Base-by-base conservation (phyloP, 2,888 invertebrate genomes). In the Minunthozetes semirufus region DNA sequence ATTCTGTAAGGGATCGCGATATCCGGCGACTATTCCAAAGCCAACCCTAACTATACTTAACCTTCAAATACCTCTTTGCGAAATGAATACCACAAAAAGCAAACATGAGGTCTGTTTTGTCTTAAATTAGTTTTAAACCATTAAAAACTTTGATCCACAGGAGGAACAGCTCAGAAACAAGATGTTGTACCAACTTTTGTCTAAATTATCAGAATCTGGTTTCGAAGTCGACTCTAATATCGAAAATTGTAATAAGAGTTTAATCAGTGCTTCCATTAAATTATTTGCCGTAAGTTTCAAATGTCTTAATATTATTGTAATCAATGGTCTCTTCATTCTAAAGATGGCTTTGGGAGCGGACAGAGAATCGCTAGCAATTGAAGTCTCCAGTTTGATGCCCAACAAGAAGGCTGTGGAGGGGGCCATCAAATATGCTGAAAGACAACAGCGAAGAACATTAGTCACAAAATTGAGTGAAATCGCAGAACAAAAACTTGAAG, bases 391-490 rank as follows among this genome's bases (percentile, higher is more conserved):
- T 81, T 85, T 93, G 79, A 87, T 95, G 80, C 88, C 89, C 27
- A 90, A 90, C 80, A 88, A 89, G 1, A 89, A 90, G 63, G 85
- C 93, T 0, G 83, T 94, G 50, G 90, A 90, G 77, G 84, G 94
- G 50, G 94, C 93, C 0, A 89, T 92, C n/a, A 93, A 92, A 82
- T 96, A 94, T 83, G 92, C 94, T 0, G 88, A 89, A 0, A 88
- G 91, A 78, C 85, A 90, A 15, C 89, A 91, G 29, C 88, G 89
- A 79, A 87, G 88, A 79, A 89, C 90, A 80, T 85, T 96, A 63
- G 90, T 91, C 0, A 91, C 93, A 79, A 90, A 90, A 81, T 84
- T 95, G 33, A 86, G 86, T 0, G 86, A 87, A 78, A 80, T 90
- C 15, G 84, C 88, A 4, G 80, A 81, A 17, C 79, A 79, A 42